Conservation (phyloP, 1,140 invertebrate genomes). For the Zaprionus taronus region DNA sequence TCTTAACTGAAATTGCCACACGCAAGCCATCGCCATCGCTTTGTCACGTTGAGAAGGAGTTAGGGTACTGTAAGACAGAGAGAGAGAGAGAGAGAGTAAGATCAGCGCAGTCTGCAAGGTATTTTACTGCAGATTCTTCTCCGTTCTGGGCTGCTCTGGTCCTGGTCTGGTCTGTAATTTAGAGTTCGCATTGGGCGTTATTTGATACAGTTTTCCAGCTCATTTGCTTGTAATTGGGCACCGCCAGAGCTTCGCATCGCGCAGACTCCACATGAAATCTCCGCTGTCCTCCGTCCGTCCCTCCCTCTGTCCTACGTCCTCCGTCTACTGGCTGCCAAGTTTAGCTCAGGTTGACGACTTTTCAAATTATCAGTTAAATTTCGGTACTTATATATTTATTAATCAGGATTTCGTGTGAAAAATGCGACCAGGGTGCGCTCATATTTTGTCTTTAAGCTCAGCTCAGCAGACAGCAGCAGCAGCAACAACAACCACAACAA, state of each 20-base stretch:
- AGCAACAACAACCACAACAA: conserved; percentile 46
- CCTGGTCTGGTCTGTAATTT: conserved; percentile 65
- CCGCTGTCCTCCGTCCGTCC: background rate
- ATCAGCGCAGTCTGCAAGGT: conserved; percentile 37
- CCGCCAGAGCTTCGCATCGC: conserved; percentile 61
- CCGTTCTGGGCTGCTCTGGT: conserved; percentile 23
- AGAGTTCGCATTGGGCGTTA: conserved; percentile 78
- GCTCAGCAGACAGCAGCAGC: conserved; percentile 59
- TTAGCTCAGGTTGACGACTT: conserved; percentile 78
- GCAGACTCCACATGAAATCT: conserved; percentile 64
- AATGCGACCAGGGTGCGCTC: conserved; percentile 58
- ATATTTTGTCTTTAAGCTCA: conserved; percentile 57
- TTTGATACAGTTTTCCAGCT: conserved; percentile 84
- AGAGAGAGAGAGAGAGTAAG: conserved; percentile 4
- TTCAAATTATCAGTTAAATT: conserved; percentile 79
- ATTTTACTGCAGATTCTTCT: conserved; percentile 57
- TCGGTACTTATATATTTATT: conserved; percentile 77
- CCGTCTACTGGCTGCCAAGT: conserved; percentile 31
- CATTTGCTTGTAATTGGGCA: conserved; percentile 83
- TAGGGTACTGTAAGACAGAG: background rate
- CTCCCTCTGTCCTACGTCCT: background rate
- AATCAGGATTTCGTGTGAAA: conserved; percentile 83
- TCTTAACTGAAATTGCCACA: conserved; percentile 81
- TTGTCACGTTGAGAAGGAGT: conserved; percentile 72
- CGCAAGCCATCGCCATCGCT: conserved; percentile 76